Evolutionary conservation across 2,113 vertebrate species (phyloP), one percentile per base, ranked within the genome.

Genomic region (Chrysochloris asiatica): DNA sequence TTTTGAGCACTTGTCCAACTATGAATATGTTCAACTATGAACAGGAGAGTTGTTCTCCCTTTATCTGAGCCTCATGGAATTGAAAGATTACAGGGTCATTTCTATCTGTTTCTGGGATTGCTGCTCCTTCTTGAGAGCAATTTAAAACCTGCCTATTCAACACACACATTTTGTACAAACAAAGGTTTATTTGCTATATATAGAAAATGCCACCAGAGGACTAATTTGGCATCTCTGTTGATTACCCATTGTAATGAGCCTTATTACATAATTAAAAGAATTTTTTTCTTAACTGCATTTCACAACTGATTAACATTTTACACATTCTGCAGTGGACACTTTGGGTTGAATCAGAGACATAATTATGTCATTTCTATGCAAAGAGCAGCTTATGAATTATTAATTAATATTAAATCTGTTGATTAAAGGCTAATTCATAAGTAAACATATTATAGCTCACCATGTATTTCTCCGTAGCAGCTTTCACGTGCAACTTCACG

Each of bases 201-300:
- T 95, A 96, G 96, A 97, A 96, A 97, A 96, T 94, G 93, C 96
- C 89, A 95, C 95, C 94, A 81, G 92, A 94, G 96, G 97, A 95
- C 96, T 96, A 96, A 97, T 98, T 97, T 97, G 97, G 97, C 93
- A 93, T 95, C 96, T 89, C 95, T 96, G 96, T 97, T 98, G 98
- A 97, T 98, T 98, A 97, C 94, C 95, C 97, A 97, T 97, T 98
- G 96, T 98, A 98, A 98, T 97, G 96, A 98, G 95, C 81, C 88
- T 96, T 97, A 97, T 98, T 98, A 97, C 96, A 97, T 98, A 98
- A 98, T 98, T 98, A 98, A 98, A 97, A 97, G 92, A 97, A 95
- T 88, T 97, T 96, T 95, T 97, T 96, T 97, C 96, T 96, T 96
- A 96, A 97, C 96, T 97, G 94, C 95, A 43, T 97, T 96, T 97